Base-by-base conservation (phyloP, 2,888 invertebrate species). In the Aromia moschata region DNA sequence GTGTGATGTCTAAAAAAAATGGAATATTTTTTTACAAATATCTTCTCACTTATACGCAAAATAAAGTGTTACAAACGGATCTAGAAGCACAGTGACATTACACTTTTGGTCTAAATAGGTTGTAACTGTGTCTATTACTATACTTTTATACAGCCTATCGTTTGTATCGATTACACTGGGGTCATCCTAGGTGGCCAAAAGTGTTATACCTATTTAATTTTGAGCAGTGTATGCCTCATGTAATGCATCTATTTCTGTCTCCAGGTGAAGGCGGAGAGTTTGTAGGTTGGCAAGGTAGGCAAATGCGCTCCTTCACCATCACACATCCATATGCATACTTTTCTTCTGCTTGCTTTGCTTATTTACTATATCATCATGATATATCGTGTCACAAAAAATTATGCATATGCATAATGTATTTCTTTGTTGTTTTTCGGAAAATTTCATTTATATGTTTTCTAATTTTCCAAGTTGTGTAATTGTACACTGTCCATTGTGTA, bases 211-310 rank as follows among this genome's bases (percentile, higher is more conserved):
- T 60, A 51, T 60, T 58, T 57, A 60, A 65, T 60, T 65, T 52
- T 58, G 58, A 61, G 65, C 59, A 65, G 62, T 65, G 54, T 65
- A 74, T 78, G 79, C 79, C 79, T 79, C 79, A 79, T 84, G 83
- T 84, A 80, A 80, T 79, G 79, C 80, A 79, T 80, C 84, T 84
- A 84, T 84, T 85, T 84, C 83, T 84, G 84, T 84, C 84, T 85
- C 84, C 85, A 88, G 88, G 88, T 86, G 88, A 88, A 85, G 87
- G 87, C 84, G 88, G 88, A 85, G 89, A 88, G 82, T 88, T 87
- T 87, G 87, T 88, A 85, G 87, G 87, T 85, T 88, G 87, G 88
- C 88, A 88, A 87, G 87, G 88, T 87, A 87, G 86, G 85, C 84
- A 85, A 68, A 83, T 80, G 80, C 83, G 84, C 84, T 82, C 84